These are phyloP conservation scores for Drosophila parvula DNA, from an alignment of 1,140 invertebrate species.

Conservation along the genomic window DNA sequence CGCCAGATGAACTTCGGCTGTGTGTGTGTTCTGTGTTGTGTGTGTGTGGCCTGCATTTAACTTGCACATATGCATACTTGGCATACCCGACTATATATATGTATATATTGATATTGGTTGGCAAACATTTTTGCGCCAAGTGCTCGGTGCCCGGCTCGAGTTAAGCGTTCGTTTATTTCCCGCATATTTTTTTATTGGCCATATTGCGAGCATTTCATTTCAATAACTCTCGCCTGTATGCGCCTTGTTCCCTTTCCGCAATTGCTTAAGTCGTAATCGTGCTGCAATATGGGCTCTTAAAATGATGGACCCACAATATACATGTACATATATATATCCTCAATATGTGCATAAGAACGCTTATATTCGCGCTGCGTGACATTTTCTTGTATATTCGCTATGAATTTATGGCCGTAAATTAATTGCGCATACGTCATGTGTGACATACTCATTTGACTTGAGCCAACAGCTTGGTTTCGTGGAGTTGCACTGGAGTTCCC, in stretches of 20 bases:
- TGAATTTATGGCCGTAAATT: constrained; percentile 68
- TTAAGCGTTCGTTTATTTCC: constrained; percentile 68
- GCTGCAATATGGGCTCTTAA: constrained; percentile 67
- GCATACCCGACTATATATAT: not conserved
- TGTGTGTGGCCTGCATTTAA: constrained; percentile 52
- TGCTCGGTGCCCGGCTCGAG: constrained; percentile 47
- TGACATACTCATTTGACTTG: constrained; percentile 54
- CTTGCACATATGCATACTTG: constrained; percentile 34
- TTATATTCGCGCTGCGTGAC: constrained; percentile 17
- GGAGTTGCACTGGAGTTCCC: constrained; percentile 2
- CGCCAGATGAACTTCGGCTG: constrained; percentile 56
- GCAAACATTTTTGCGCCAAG: constrained; percentile 69
- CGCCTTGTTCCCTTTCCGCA: constrained; percentile 10
- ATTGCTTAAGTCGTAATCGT: constrained; percentile 72
- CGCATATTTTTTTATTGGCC: constrained; percentile 77
- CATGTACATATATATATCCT: constrained; percentile 1
- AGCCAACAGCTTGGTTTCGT: constrained; percentile 21
- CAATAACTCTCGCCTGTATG: constrained; percentile 51
- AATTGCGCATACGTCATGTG: constrained; percentile 74
- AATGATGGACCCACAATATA: constrained; percentile 55
- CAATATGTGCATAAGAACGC: not conserved
- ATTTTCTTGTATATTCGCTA: constrained; percentile 43
- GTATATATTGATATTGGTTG: constrained; percentile 38
- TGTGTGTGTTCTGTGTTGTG: constrained; percentile 24
- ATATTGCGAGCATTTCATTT: constrained; percentile 74